Base-by-base conservation (phyloP, 2,797 vertebrate genomes). In the Lithobates sylvaticus region DNA sequence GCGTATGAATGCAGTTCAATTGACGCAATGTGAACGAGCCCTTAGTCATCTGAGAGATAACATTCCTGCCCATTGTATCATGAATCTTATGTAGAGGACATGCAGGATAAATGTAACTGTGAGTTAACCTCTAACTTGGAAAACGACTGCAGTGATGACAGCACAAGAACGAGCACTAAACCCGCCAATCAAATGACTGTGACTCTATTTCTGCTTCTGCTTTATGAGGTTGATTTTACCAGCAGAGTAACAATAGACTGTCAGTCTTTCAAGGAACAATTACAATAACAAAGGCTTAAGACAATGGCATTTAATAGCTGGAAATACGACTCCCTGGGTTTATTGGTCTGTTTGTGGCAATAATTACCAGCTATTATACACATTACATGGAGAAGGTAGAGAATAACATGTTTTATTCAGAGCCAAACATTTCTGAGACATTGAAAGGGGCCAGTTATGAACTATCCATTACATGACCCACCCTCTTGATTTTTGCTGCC, bases 151-250 rank as follows among this genome's bases (percentile, higher is more conserved):
- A 27, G 70, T 80, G 70, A 71, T 81, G 23, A 36, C 29, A 10
- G n/a, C 50, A n/a, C 18, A 21, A 69, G 21, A 32, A 54, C 71
- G 44, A 71, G 32, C 10, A 36, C n/a, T 3, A 58, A 58, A 16
- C 18, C 27, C 34, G 9, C 78, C 65, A 36, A 58, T 36, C 27
- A 12, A 15, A 26, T 44, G 23, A 65, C 8, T 21, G 16, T 21
- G 42, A 54, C 4, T 23, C 18, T 42, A 70, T 54, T 70, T 80
- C 70, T 68, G 5, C 23, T 50, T 39, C 29, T 67, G 47, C 21
- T 70, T 80, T 80, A 80, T 80, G 44, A 42, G 67, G 21, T 61
- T 78, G 10, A 26, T 15, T 80, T 47, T 70, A 80, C 78, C 44
- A 70, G 68, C 39, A 26, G 10, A 47, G 32, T 80, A 80, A 47